Evolutionary conservation across 1,140 invertebrate genomes (phyloP), one percentile per base, ranked within the genome.

Genomic region (Drosophila tani): DNA sequence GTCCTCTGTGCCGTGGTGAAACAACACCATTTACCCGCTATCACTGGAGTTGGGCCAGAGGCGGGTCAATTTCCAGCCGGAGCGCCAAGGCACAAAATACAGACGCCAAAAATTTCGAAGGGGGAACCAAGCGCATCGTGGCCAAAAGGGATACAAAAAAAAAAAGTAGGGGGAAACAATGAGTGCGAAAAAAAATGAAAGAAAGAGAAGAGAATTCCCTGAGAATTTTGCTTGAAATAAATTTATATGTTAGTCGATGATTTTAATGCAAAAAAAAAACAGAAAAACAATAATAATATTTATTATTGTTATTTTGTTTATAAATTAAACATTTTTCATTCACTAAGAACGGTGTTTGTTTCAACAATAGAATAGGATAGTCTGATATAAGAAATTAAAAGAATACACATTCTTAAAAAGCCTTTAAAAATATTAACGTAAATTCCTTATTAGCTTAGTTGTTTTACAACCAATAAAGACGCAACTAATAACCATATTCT

Each of bases 91-190:
- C 67, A 70, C 41, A 70, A 70, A 70, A 68, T 70, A 70, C 64
- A 70, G 67, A 70, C 67, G 67, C 67, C 67, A 70, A 70, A 56
- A 64, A 47, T 68, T 70, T 55, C 45, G 49, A 67, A 70, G 67
- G 67, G 67, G 67, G 64, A 68, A 68, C 64, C 67, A 70, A 70
- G 67, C 67, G 67, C 67, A 70, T 68, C 67, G 67, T 70, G 67
- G 67, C 67, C 65, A 70, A 67, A 70, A 70, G 67, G 67, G 67
- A 70, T 70, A 70, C 67, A 46, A 70, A 56, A 70, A 66, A 63
- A 65, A 66, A 67, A 47, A 66, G 21, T 17, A 64, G 59, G 58
- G 60, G 59, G 58, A 65, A 19, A 47, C 43, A 46, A 46, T 46
- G 45, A 67, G 65, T 66, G 63, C 57, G 43, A 63, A 66, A 66